Evolutionary conservation across 2,888 invertebrate species (phyloP).

Genomic region (Seladonia tumulorum): DNA sequence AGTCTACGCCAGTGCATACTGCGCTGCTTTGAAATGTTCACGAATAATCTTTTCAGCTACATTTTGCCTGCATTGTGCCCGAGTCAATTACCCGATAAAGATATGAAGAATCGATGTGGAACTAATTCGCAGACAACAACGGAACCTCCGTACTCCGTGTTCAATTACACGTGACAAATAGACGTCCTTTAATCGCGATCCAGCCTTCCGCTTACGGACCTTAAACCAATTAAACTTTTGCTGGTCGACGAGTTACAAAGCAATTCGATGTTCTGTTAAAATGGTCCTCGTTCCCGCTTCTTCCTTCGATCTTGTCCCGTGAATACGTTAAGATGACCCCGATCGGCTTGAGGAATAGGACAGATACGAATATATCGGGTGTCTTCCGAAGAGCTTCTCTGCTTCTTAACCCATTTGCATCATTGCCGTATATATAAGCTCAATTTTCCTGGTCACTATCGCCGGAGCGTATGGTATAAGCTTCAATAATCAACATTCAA

Average conservation of each 20-base stretch:
- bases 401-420: background rate
- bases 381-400: background rate
- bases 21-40: background rate
- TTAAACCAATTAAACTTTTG: conserved; percentile 8
- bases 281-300: conserved; percentile 9
- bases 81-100: conserved; percentile 27
- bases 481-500: no score
- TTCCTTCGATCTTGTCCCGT: background rate
- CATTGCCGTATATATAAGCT: no score
- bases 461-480: no score
- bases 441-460: no score
- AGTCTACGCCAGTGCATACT: background rate
- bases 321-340: conserved; percentile 26
- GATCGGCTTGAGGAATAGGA: background rate
- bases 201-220: background rate
- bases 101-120: conserved; percentile 30
- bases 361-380: background rate
- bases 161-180: conserved; percentile 17
- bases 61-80: background rate
- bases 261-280: conserved; percentile 4
- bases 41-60: conserved; percentile 7
- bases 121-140: conserved; percentile 22
- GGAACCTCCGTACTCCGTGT: conserved; percentile 2
- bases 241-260: background rate
- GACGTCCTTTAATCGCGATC: conserved; percentile 10